Base-by-base conservation (phyloP, 2,888 invertebrate species). In the Subacronicta megacephala region DNA sequence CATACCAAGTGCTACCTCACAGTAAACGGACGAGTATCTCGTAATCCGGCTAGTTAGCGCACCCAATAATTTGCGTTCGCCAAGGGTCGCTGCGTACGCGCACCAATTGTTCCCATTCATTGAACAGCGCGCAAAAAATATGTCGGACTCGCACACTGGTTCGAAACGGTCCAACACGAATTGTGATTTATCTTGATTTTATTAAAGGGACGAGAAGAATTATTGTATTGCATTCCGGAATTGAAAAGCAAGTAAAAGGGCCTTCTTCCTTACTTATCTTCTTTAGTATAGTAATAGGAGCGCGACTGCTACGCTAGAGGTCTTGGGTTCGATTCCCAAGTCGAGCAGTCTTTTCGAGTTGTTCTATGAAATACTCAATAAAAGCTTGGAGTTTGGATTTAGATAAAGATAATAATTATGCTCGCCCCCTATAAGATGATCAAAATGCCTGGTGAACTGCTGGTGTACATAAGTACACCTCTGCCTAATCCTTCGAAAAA, bases 131-230 rank as follows among this genome's bases (percentile, higher is more conserved):
- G 55, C 68, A 72, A 70, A 72, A 72, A 66, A 66, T 56, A 68
- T 72, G 63, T 75, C 58, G 46, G 94, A 52, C 56, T 71, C 47
- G 59, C 63, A 43, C 17, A 43, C 17, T 50, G 47, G 46, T 47
- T 13, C 43, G 37, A 55, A 64, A 60, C 55, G 50, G 56, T 60
- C 75, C n/a, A n/a, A 31, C 31, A 31, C 31, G 68, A 74, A 73
- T 62, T 57, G 57, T 72, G 75, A 74, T 74, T 74, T 74, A 74
- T 74, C 36, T 55, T 18, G 33, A 44, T 44, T 16, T 51, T 44
- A 26, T 51, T 16, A 93, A 93, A 93, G 95, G 95, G 95, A 94
- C 94, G 93, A 76, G 42, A 44, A 41, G 35, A 54, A 66, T 73
- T 50, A 66, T 73, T 50, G 45, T 41, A 38, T 38, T 53, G 33